Percentiles rank a stretch among this genome's conserved stretches.
phyloP scores from a whole-genome alignment of 2,888 invertebrate species.

The Lasioglossum figueresi region DNA sequence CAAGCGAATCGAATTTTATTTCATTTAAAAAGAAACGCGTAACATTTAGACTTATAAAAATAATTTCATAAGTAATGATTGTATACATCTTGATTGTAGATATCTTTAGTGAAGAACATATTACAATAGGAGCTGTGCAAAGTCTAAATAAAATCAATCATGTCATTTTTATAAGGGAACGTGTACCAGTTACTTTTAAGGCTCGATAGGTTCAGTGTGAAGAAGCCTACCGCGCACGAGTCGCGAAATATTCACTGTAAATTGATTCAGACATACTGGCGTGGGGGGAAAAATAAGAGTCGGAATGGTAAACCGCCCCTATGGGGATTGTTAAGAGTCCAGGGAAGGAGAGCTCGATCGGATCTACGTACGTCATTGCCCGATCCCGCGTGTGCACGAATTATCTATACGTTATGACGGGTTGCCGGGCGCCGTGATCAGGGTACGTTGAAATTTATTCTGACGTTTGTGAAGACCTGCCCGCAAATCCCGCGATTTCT shows the following conservation, averaged over 20 bases:
- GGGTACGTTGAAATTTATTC: conserved; percentile 71
- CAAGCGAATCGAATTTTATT: too few species aligned
- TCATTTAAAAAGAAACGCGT: too few species aligned
- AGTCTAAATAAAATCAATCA: too few species aligned
- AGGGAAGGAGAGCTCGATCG: conserved; percentile 46
- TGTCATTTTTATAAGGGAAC: too few species aligned
- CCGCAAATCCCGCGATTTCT: conserved; percentile 82
- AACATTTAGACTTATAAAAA: too few species aligned
- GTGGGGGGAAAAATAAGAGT: background rate
- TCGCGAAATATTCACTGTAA: background rate
- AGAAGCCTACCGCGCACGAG: background rate
- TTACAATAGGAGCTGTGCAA: too few species aligned
- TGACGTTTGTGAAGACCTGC: conserved; percentile 73
- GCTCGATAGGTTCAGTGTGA: too few species aligned
- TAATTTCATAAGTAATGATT: too few species aligned
- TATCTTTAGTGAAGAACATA: too few species aligned
- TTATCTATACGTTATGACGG: conserved; percentile 67
- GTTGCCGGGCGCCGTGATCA: conserved; percentile 54
- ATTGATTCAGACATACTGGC: conserved; percentile 18
- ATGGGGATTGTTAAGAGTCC: conserved; percentile 48
- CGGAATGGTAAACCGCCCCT: conserved; percentile 31
- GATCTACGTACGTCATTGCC: conserved; percentile 51
- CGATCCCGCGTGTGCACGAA: conserved; percentile 31
- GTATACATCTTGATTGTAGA: too few species aligned
- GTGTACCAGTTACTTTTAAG: too few species aligned